Evolutionary conservation across 1,140 invertebrate genomes (phyloP), one percentile per base, ranked within the genome.

Genomic region (Drosophila lacteicornis): DNA sequence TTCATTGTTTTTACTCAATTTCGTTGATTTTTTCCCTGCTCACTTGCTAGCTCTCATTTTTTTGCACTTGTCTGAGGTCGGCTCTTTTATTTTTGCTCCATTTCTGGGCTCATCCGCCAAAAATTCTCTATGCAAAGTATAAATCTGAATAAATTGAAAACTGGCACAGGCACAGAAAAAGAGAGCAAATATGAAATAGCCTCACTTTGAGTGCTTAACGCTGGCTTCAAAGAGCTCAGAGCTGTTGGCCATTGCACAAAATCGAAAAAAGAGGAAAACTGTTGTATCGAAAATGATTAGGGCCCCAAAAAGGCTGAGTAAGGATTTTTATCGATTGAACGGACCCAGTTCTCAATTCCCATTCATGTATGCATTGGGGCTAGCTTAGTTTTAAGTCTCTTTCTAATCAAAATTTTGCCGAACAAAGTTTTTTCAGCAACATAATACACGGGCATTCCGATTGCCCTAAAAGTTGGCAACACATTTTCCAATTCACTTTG

Each of bases 1-100:
- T 87, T 90, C 84, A 87, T 87, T 90, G 84, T 87, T 87, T 79
- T 87, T 84, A 88, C 80, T 87, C 85, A 90, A 88, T 88, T 88
- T 83, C 59, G 68, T 71, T 88, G 80, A 83, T 83, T 80, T 87
- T 88, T 69, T 77, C 25, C 49, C 46, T 55, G 45, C 59, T 68
- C 71, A 46, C 65, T 67, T 49, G 51, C 38, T 69, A 38, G 53
- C 50, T 67, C 42, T 30, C 50, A 27, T 55, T 57, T 55, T 58
- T 50, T 65, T 68, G 36, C 56, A 38, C 66, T 70, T 70, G 56
- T 65, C 75, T 78, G 55, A 59, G 53, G 45, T 70, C 43, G 36
- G 53, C 60, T 61, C 62, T 79, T 75, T 65, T 65, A 63, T 76
- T 69, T 75, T 43, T 67, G 36, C 36, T 40, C 5, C 47, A 49